Base-by-base conservation (phyloP, 1,140 invertebrate species). In the Helicoverpa armigera region DNA sequence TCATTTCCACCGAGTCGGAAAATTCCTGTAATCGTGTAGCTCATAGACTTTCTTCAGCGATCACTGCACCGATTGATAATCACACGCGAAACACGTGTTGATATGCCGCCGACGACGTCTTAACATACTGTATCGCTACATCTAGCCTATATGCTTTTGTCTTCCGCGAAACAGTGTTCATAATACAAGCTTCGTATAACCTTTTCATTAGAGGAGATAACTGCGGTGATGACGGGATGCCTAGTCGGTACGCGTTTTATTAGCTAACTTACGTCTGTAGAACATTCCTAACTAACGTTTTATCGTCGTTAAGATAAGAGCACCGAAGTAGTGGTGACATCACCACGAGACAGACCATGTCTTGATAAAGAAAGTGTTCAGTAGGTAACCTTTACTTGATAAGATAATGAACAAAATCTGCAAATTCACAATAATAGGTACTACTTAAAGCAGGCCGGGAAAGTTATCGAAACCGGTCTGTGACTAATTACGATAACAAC, bases 1-100 rank as follows among this genome's bases (percentile, higher is more conserved):
- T 92, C 87, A 87, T 92, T 94, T 90, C 88, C 91, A 94, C 82
- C 91, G 87, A 91, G 83, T 91, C 89, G 93, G 93, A 94, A 94
- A 94, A 94, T 94, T 94, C 92, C 92, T 94, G 90, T 94, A 91
- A 94, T 91, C 87, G 82, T 91, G 83, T 81, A 60, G 84, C 86
- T 67, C 63, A 35, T 50, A 67, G 88, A 94, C 92, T 94, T 94
- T 94, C 92, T 92, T 94, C 86, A 87, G 84, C 80, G 81, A 86
- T 87, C 87, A 86, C 82, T 77, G 85, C 83, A 83, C 84, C 77
- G 82, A 78, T 83, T 85, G 82, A 83, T 85, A 87, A 85, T 86
- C 72, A 87, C 91, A 94, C 91, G 91, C 91, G 86, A 93, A 84
- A 81, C 80, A 83, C 82, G 73, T 84, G 85, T 86, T 77, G 74